Base-by-base conservation (phyloP, 2,113 vertebrate genomes). In the Tympanuchus pallidicinctus region DNA sequence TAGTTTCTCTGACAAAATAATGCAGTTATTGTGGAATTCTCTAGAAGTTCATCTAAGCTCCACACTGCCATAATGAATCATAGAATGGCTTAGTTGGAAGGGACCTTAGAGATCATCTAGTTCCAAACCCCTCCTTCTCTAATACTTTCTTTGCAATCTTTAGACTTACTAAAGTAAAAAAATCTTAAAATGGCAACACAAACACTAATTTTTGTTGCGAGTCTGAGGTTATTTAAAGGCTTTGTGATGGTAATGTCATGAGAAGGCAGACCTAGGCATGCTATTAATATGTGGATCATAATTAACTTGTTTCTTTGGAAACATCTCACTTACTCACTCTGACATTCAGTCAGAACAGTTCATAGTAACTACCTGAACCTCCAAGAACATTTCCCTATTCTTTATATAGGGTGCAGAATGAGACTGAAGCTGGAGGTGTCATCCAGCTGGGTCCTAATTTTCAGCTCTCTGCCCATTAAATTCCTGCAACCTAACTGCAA, bases 141-240 rank as follows among this genome's bases (percentile, higher is more conserved):
- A 83, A 66, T 52, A 80, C 38, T 82, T 96, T 82, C 22, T 88
- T 85, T 93, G 45, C 14, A 80, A 36, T 38, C 48, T 92, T 88
- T 63, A 59, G 50, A 50, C 78, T 81, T 86, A 70, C 92, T 59
- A 75, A 96, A 67, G 22, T n/a, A 27, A 85, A 79, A 79, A 60
- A 52, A 32, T 69, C 50, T 91, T 69, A 47, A 38, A 83, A 82
- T 7, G 56, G 56, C 52, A 83, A 21, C 0, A 1, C 24, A 84
- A 65, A 27, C 28, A 69, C 18, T 45, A 43, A 40, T 63, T 71
- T 91, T 86, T 86, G 27, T 84, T 28, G 11, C 54, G 87, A 52
- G 32, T 52, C 61, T 63, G 52, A 86, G 40, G 59, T 82, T 80
- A 43, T 90, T 32, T 85, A 16, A 82, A 90, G 52, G 40, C 40